phyloP scores from a whole-genome alignment of 2,113 vertebrate genomes.

The Oxyruncus cristatus region DNA sequence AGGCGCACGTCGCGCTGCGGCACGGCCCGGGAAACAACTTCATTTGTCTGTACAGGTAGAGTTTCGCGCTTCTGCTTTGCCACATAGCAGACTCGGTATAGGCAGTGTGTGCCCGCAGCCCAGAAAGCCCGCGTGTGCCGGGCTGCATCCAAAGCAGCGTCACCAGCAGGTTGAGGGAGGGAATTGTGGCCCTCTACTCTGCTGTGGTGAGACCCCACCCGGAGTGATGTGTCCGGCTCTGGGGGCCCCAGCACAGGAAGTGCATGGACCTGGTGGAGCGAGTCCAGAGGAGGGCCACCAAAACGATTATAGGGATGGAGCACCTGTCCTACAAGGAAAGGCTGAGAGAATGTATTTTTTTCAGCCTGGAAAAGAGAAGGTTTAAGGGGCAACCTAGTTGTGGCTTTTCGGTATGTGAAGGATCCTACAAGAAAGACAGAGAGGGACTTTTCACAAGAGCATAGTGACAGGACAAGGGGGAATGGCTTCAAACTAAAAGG shows the following conservation, averaged over 20 bases:
- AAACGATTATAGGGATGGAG: neutral
- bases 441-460: neutral
- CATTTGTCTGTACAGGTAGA: neutral
- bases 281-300: neutral
- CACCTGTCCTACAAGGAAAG: neutral
- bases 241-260: neutral
- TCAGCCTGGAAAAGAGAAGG: neutral
- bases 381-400: neutral
- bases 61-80: neutral
- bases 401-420: neutral
- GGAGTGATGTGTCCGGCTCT: too few species aligned
- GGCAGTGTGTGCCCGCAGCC: rapidly evolving
- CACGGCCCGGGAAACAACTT: neutral
- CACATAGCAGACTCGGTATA: rapidly evolving
- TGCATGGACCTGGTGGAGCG: rapidly evolving
- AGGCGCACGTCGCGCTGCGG: rapidly evolving
- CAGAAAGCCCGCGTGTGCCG: neutral
- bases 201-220: neutral
- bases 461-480: neutral
- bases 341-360: neutral
- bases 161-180: neutral
- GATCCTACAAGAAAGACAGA: neutral
- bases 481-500: neutral
- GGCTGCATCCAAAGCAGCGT: neutral
- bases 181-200: neutral